A percentile compares a stretch with the other conserved stretches of the same genome.
These are phyloP conservation scores for Xestia rhomboidea DNA, from an alignment of 2,888 invertebrate species.

Conservation along the genomic window DNA sequence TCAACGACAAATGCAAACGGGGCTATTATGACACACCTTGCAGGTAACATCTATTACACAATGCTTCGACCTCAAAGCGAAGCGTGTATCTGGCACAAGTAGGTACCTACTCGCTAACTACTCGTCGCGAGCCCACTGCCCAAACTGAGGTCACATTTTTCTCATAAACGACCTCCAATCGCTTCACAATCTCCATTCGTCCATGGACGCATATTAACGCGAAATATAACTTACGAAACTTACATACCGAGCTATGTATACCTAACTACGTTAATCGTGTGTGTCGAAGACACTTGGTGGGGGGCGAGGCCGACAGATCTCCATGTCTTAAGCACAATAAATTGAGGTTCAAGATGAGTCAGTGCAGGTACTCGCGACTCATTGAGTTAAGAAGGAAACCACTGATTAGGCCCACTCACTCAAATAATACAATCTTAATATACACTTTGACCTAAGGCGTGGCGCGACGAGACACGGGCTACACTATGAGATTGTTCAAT, in stretches of 20 bases:
- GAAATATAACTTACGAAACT: slow-evolving; percentile 74
- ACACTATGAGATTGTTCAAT: slow-evolving; percentile 67
- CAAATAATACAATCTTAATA: slow-evolving; percentile 54
- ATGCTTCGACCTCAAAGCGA: slow-evolving; percentile 69
- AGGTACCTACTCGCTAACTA: slow-evolving; percentile 65
- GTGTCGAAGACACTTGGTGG: slow-evolving; percentile 79
- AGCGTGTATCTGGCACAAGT: slow-evolving; percentile 71
- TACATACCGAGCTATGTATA: slow-evolving; percentile 76
- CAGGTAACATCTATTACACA: slow-evolving; percentile 69
- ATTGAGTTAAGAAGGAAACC: slow-evolving; percentile 78
- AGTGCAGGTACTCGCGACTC: slow-evolving; percentile 73
- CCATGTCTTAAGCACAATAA: slow-evolving; percentile 73
- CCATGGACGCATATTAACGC: slow-evolving; percentile 73
- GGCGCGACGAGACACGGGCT: slow-evolving; percentile 60
- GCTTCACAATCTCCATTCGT: slow-evolving; percentile 69
- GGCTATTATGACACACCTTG: slow-evolving; percentile 66
- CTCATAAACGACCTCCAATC: slow-evolving; percentile 81
- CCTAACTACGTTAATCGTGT: slow-evolving; percentile 71
- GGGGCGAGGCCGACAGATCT: slow-evolving; percentile 79
- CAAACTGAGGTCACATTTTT: slow-evolving; percentile 81
- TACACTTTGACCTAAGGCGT: slow-evolving; percentile 76
- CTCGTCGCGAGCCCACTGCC: slow-evolving; percentile 71
- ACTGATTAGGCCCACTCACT: slow-evolving; percentile 77
- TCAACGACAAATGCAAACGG: slow-evolving; percentile 57
- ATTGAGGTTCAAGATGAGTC: slow-evolving; percentile 74